Evolutionary conservation across 2,888 invertebrate genomes (phyloP), one percentile per base, ranked within the genome.

Genomic region (Eremobia ochroleuca): DNA sequence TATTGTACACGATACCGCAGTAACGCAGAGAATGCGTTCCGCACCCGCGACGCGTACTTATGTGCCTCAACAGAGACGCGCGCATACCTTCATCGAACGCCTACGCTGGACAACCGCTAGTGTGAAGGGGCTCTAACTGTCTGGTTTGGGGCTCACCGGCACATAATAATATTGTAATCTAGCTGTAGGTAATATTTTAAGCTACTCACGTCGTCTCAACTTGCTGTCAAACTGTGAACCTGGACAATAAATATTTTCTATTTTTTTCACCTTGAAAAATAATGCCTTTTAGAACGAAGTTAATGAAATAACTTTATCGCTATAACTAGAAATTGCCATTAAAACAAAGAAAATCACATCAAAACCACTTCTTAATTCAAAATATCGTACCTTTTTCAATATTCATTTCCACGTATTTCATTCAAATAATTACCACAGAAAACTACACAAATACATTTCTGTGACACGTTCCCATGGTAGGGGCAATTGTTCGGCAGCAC

Each of bases 401-500:
- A 34, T 68, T 61, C 9, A 37, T 25, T 75, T 43, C 15, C 3
- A 77, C 6, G 37, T 79, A 43, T 34, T 59, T 40, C 1, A 61
- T 79, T 43, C 49, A 15, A 0, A 40, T 3, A 55, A 34, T 76
- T 81, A 69, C 9, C 59, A n/a, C 43, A 21, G 25, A 62, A 46
- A 55, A 46, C 43, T 40, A 4, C 25, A 58, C n/a, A 55, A 61
- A 65, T 55, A 40, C 31, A 64, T 61, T 83, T 49, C 34, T 55
- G 28, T 49, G 25, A 52, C 43, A 58, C 1, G 52, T 31, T 46
- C 31, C 6, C 40, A 13, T 70, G 37, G 74, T 79, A 76, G 52
- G n/a, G 65, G 15, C 58, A 52, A 55, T 75, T 85, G 69, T 77
- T 80, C 66, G 61, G 61, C 43, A 58, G 78, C 28, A 52, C 55